phyloP scores from a whole-genome alignment of 2,113 vertebrate genomes.

The Proteles cristata region DNA sequence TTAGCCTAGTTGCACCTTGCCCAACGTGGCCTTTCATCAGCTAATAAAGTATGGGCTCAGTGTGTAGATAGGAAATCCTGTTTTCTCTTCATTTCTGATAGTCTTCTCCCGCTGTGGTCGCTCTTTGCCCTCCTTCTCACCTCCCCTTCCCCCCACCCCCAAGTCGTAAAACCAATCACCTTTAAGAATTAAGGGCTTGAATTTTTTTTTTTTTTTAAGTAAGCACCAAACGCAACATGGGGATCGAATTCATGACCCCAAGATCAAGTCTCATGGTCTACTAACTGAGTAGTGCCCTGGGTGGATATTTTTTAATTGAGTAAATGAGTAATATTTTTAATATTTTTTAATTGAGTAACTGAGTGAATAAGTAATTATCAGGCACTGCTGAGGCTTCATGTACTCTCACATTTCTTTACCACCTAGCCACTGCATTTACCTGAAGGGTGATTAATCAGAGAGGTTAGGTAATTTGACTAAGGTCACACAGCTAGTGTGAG shows the following conservation, averaged over 20 bases:
- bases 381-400: not conserved
- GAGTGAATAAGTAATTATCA: not conserved
- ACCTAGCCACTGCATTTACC: not conserved
- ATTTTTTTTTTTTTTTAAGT: not conserved
- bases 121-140: not conserved
- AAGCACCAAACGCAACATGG: not conserved
- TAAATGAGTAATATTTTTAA: too few relatives aligned
- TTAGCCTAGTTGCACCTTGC: not conserved
- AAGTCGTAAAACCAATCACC: not conserved
- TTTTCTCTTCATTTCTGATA: not conserved
- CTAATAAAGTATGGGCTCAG: not conserved
- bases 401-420: not conserved
- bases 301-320: not conserved
- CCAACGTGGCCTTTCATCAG: fast-evolving
- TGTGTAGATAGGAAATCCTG: not conserved
- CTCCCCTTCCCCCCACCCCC: not conserved
- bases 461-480: not conserved
- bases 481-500: not conserved
- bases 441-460: not conserved
- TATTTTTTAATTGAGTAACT: not conserved
- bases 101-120: fast-evolving
- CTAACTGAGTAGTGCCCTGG: not conserved
- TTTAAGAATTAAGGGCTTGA: not conserved
- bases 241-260: not conserved
- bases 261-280: not conserved